Evolutionary conservation across 2,797 vertebrate species (phyloP).

Genomic region (Gymnocypris eckloni): DNA sequence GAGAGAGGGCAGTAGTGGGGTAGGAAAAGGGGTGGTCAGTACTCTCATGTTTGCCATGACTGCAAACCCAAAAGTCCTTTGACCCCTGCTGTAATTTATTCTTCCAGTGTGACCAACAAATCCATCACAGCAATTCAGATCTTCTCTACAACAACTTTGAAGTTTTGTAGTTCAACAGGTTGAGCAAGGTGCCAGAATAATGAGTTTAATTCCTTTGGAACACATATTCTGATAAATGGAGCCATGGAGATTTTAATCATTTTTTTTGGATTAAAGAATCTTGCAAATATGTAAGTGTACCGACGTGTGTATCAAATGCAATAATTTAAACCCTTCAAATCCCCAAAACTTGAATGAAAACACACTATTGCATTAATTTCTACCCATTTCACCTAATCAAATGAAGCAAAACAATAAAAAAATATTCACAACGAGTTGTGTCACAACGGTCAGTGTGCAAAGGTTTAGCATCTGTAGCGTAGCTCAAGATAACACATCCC

Average conservation of each 20-base stretch:
- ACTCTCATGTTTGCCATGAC: constrained; percentile 64
- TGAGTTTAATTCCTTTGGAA: background rate
- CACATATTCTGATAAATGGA: background rate
- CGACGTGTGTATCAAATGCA: background rate
- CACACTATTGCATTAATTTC: background rate
- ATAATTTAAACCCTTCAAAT: background rate
- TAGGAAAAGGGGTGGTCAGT: constrained; percentile 40
- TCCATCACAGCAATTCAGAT: background rate
- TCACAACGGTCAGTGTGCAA: background rate
- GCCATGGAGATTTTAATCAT: background rate
- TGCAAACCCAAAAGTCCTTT: constrained; percentile 65
- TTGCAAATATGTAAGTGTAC: background rate
- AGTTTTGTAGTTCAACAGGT: no score
- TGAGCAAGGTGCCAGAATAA: no score
- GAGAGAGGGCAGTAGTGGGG: constrained; percentile 16
- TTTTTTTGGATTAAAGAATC: no score
- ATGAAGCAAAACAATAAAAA: background rate
- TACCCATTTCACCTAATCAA: background rate
- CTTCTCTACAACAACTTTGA: background rate
- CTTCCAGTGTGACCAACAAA: background rate
- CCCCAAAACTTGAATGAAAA: background rate
- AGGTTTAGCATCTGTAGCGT: constrained; percentile 11
- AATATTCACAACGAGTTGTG: background rate
- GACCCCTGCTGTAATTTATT: constrained; percentile 31
- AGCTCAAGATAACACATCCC: constrained; percentile 39